phyloP scores from a whole-genome alignment of 2,888 invertebrate species.

The Leucophora obtusa region DNA sequence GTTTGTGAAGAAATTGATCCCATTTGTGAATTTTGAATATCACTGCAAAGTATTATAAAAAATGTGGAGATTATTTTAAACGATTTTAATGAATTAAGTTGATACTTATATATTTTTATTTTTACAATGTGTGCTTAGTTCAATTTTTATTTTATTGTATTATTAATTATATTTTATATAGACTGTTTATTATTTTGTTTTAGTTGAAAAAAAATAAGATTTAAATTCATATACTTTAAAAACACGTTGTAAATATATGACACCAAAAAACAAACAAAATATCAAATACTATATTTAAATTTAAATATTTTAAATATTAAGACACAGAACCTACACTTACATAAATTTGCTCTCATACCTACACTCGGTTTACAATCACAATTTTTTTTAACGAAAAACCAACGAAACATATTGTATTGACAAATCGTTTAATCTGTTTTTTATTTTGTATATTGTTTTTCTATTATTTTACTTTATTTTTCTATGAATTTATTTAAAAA shows the following conservation, averaged over 20 bases:
- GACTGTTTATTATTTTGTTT: slow-evolving; percentile 42
- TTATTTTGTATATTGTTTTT: slow-evolving; percentile 22
- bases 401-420: slow-evolving; percentile 23
- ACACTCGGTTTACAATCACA: slow-evolving; percentile 19
- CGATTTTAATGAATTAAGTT: slow-evolving; percentile 6
- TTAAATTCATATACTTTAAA: slow-evolving; percentile 5
- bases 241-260: slow-evolving; percentile 49
- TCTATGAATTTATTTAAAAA: background rate
- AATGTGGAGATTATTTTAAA: slow-evolving; percentile 42
- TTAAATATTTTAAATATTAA: no score
- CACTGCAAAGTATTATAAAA: slow-evolving; percentile 50
- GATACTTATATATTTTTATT: slow-evolving; percentile 4
- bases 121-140: slow-evolving; percentile 36
- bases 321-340: background rate
- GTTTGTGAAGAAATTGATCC: slow-evolving; percentile 11
- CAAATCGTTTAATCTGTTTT: background rate
- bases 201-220: slow-evolving; percentile 12
- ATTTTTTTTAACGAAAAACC: slow-evolving; percentile 29
- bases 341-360: background rate
- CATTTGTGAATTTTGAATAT: slow-evolving; percentile 44
- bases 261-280: slow-evolving; percentile 44
- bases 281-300: no score
- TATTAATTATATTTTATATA: slow-evolving; percentile 35
- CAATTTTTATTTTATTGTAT: slow-evolving; percentile 36
- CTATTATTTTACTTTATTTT: slow-evolving; percentile 24